These are phyloP conservation scores for Actinia equina DNA, from an alignment of 64 coral and sea anemone species.

Conservation along the genomic window DNA sequence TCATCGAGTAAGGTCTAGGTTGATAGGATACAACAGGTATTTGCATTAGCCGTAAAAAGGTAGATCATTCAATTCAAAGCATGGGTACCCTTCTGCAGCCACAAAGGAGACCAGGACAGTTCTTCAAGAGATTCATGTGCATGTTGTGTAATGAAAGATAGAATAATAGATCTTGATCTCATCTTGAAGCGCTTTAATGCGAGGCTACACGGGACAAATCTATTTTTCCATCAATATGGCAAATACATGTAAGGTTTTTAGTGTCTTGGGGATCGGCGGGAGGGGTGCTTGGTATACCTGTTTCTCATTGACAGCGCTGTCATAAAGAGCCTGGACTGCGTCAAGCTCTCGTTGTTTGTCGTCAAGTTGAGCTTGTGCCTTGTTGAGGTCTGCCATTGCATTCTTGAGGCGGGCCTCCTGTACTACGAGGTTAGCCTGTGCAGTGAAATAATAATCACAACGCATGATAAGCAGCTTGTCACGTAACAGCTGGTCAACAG, in stretches of 20 bases:
- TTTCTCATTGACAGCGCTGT: slow-evolving; percentile 86
- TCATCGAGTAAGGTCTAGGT: slow-evolving; percentile 84
- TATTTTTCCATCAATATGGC: no score
- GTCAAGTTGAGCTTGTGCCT: slow-evolving; percentile 84
- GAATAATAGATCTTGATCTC: no score
- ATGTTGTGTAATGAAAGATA: no score
- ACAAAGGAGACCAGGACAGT: no score
- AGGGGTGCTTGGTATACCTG: slow-evolving; percentile 41
- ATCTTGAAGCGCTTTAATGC: no score
- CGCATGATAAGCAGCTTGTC: background rate
- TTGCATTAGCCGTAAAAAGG: no score
- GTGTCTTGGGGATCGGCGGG: no score
- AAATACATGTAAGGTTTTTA: no score
- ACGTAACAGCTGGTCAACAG: background rate
- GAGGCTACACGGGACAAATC: no score
- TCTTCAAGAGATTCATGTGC: no score
- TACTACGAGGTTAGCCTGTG: slow-evolving; percentile 79
- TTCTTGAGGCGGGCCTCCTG: slow-evolving; percentile 87
- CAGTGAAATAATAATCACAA: background rate
- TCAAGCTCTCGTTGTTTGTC: slow-evolving; percentile 92
- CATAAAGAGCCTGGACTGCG: slow-evolving; percentile 89
- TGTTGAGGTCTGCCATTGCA: slow-evolving; percentile 84
- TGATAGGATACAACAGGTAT: background rate
- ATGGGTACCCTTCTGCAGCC: no score
- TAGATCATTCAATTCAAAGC: no score